Evolutionary conservation across 2,888 invertebrate genomes (phyloP).

Genomic region (Hirtodrosophila confusa): DNA sequence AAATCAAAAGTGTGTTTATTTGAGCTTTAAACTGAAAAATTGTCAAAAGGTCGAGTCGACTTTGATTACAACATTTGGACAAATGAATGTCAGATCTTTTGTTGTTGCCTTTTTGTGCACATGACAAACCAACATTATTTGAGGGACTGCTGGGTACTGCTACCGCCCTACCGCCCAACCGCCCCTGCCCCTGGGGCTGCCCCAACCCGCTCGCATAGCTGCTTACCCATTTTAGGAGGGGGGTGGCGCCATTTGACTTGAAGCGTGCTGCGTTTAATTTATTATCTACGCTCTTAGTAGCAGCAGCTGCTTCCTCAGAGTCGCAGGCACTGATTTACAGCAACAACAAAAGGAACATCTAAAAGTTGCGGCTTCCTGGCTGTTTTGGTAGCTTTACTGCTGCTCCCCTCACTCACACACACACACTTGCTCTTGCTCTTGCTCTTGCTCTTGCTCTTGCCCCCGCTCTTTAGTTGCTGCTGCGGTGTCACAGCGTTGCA

Average conservation of each 20-base stretch:
- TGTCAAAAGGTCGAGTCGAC: too few species aligned
- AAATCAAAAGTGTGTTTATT: too few species aligned
- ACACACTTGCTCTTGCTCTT: too few species aligned
- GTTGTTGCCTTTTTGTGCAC: constrained; percentile 1
- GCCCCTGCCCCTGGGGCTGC: too few species aligned
- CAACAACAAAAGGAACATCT: constrained; percentile 37
- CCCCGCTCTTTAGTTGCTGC: constrained; percentile 17
- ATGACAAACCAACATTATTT: constrained; percentile 34
- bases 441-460: too few species aligned
- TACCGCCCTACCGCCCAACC: not conserved
- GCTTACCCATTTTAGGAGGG: constrained; percentile 24
- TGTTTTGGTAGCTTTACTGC: constrained; percentile 25
- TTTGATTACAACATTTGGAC: too few species aligned
- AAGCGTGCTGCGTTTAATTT: constrained; percentile 75
- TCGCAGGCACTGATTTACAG: constrained; percentile 71
- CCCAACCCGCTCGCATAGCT: not conserved
- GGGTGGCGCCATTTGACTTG: constrained; percentile 47
- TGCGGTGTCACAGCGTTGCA: constrained; percentile 74
- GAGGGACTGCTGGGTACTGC: not conserved
- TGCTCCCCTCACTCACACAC: too few species aligned
- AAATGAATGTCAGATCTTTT: too few species aligned
- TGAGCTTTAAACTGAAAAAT: too few species aligned
- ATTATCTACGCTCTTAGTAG: constrained; percentile 68
- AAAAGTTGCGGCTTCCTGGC: constrained; percentile 58
- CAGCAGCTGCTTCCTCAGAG: constrained; percentile 60